phyloP scores from a whole-genome alignment of 2,888 invertebrate species.

The Drosophila emarginata region DNA sequence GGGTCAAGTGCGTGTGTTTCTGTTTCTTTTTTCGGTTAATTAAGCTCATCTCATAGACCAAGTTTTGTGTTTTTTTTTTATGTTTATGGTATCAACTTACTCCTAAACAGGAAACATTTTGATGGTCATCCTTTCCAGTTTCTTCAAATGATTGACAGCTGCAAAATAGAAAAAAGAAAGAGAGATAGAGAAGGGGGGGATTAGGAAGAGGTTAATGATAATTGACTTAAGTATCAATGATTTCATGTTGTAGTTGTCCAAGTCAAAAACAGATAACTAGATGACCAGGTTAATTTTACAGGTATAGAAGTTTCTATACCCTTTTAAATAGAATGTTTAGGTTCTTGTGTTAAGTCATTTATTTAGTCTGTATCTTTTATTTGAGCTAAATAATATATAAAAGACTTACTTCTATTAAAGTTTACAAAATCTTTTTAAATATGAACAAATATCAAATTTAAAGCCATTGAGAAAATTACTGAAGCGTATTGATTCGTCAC shows the following conservation, averaged over 20 bases:
- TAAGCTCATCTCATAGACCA: constrained; percentile 18
- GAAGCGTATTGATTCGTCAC: too few species aligned
- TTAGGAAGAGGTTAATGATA: constrained; percentile 28
- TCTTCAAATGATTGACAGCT: constrained; percentile 58
- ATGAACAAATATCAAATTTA: too few species aligned
- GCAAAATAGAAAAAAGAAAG: constrained; percentile 26
- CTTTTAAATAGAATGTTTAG: not conserved
- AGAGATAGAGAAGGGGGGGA: constrained; percentile 1
- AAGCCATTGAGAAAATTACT: too few species aligned
- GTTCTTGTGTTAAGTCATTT: too few species aligned
- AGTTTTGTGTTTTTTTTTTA: not conserved
- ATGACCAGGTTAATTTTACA: not conserved
- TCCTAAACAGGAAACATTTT: constrained; percentile 9
- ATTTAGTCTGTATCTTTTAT: too few species aligned
- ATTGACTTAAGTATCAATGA: constrained; percentile 55
- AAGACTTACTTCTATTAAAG: too few species aligned
- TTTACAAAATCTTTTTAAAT: too few species aligned
- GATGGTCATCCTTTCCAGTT: constrained; percentile 50
- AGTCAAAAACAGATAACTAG: not conserved
- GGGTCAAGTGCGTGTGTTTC: constrained; percentile 27
- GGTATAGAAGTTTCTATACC: not conserved
- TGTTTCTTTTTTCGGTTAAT: constrained; percentile 27
- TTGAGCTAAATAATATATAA: too few species aligned
- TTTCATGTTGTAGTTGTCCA: constrained; percentile 1
- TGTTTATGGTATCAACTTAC: constrained; percentile 6